A percentile compares a stretch with the other conserved stretches of the same genome.
These are phyloP conservation scores for Bergia sp. DNA, from an alignment of 92 coral and sea anemone species.

Conservation along the genomic window DNA sequence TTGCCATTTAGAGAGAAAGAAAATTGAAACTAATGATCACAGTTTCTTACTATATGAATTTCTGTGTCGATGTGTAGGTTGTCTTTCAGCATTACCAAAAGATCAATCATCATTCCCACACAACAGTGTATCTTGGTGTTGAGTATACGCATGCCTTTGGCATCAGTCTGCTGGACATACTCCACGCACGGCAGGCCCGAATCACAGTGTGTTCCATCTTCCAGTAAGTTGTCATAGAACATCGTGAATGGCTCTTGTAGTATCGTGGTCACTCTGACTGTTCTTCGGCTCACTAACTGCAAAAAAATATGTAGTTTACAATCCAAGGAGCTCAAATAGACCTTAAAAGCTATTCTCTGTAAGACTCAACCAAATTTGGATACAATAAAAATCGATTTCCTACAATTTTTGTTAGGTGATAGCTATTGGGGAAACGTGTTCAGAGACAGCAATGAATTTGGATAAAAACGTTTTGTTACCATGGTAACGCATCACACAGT, in stretches of 20 bases:
- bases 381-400: too few relatives aligned
- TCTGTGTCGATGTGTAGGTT: background rate
- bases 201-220: background rate
- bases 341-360: too few relatives aligned
- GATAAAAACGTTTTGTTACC: too few relatives aligned
- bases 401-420: too few relatives aligned
- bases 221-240: background rate
- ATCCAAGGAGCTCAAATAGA: too few relatives aligned
- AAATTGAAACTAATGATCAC: background rate
- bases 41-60: conserved; percentile 1
- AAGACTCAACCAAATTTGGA: too few relatives aligned
- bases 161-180: background rate
- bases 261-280: conserved; percentile 1
- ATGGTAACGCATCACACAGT: too few relatives aligned
- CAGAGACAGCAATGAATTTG: too few relatives aligned
- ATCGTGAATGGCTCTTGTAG: conserved; percentile 3
- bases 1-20: background rate
- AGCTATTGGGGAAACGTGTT: too few relatives aligned
- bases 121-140: background rate
- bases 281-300: background rate
- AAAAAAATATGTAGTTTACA: background rate
- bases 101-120: conserved; percentile 6
- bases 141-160: background rate
- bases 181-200: conserved; percentile 8
- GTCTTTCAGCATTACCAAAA: background rate